Percentiles rank a stretch among this genome's conserved stretches.
Evolutionary conservation across 2,888 invertebrate genomes (phyloP).

Genomic region (Ptychoptera albimana): DNA sequence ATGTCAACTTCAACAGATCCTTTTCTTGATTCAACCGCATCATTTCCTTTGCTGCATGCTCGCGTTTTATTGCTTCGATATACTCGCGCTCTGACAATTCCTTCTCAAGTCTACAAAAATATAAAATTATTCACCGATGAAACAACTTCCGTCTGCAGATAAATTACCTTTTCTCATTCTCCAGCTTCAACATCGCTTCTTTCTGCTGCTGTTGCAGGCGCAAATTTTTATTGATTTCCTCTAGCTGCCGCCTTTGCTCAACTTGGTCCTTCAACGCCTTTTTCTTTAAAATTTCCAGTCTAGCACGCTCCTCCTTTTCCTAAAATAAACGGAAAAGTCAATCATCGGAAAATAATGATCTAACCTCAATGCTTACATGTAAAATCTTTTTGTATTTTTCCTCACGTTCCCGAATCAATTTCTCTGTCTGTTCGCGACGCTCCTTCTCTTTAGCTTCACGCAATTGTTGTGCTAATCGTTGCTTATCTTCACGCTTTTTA

Average conservation of each 20-base stretch:
- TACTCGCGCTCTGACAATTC: background rate
- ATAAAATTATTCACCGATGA: no score
- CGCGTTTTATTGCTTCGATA: slow-evolving; percentile 2
- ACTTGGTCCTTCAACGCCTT: no score
- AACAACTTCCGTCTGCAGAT: no score
- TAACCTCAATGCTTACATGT: slow-evolving; percentile 6
- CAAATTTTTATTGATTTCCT: slow-evolving; percentile 24
- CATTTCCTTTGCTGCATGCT: slow-evolving; percentile 4
- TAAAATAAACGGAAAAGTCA: no score
- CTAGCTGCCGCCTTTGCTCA: slow-evolving; percentile 22
- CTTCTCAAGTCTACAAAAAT: no score
- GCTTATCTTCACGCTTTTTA: slow-evolving; percentile 23
- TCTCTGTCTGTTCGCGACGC: slow-evolving; percentile 24
- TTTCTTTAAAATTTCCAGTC: no score
- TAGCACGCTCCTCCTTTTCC: no score
- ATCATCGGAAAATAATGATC: no score
- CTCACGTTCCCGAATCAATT: slow-evolving; percentile 24
- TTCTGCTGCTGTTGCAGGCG: slow-evolving; percentile 18
- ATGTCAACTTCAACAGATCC: no score
- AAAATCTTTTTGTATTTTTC: slow-evolving; percentile 16
- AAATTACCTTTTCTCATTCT: no score
- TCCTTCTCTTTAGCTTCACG: slow-evolving; percentile 29
- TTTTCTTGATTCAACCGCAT: no score
- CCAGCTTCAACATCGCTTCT: no score
- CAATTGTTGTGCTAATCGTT: slow-evolving; percentile 21